Evolutionary conservation across 2,888 invertebrate species (phyloP).

Genomic region (Chymomyza fuscimana): DNA sequence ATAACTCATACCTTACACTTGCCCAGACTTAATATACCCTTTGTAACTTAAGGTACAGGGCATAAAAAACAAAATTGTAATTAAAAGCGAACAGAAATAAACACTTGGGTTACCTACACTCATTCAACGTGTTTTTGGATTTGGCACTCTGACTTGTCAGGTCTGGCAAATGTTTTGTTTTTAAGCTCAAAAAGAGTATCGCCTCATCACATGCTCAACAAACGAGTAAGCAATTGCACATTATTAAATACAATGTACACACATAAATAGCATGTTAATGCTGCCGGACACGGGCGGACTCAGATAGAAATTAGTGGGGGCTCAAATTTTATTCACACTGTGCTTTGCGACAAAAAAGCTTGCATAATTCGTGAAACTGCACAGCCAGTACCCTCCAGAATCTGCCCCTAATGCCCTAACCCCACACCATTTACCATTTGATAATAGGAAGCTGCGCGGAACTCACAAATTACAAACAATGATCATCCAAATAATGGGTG

Average conservation of each 20-base stretch:
- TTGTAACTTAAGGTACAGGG: no score
- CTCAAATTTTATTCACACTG: no score
- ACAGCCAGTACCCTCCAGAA: no score
- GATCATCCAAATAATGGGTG: background rate
- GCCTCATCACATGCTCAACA: background rate
- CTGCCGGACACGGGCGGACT: background rate
- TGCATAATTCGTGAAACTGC: no score
- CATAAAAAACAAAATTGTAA: background rate
- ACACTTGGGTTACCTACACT: constrained; percentile 22
- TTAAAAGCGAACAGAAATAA: constrained; percentile 13
- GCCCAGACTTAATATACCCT: no score
- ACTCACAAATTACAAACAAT: background rate
- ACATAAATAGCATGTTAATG: background rate
- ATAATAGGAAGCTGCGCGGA: background rate
- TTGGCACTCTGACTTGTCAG: background rate
- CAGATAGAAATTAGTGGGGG: no score
- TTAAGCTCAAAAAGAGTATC: background rate
- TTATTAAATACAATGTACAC: no score
- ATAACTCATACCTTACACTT: no score
- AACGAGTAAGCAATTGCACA: background rate
- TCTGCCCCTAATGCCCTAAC: no score
- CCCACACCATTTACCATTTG: background rate
- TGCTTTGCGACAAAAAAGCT: no score
- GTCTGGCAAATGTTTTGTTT: background rate
- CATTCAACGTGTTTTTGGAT: constrained; percentile 5